These are phyloP conservation scores for Heliothis virescens DNA, from an alignment of 1,140 invertebrate species.

Conservation along the genomic window DNA sequence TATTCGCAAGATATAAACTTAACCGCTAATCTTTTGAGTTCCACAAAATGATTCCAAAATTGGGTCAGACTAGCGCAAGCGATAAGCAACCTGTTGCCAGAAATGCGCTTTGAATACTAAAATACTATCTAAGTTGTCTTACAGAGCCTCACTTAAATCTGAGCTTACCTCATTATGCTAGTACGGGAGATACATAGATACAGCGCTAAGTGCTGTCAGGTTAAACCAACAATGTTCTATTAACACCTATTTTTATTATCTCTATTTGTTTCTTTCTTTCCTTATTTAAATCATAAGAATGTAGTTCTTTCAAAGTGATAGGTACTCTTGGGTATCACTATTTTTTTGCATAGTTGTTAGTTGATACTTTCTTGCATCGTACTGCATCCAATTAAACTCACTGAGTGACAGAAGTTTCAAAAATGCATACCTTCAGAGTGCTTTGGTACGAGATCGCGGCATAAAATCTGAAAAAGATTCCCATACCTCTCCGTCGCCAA, in stretches of 20 bases:
- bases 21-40: not conserved
- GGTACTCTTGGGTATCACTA: no score
- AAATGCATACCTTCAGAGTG: no score
- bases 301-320: no score
- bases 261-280: not conserved
- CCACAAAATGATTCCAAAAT: not conserved
- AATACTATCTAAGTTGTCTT: not conserved
- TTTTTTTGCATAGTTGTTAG: no score
- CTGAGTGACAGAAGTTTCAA: no score
- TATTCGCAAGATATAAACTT: not conserved
- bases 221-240: not conserved
- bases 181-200: constrained; percentile 2
- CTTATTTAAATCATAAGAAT: not conserved
- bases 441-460: no score
- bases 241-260: constrained; percentile 9
- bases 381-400: no score
- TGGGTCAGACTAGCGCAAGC: constrained; percentile 10
- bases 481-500: not conserved
- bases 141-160: constrained; percentile 9
- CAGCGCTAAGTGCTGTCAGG: not conserved
- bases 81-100: constrained; percentile 11
- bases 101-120: constrained; percentile 24
- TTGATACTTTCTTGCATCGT: no score
- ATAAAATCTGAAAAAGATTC: not conserved
- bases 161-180: constrained; percentile 17